phyloP scores from a whole-genome alignment of 2,113 vertebrate species.

The Lynx canadensis region DNA sequence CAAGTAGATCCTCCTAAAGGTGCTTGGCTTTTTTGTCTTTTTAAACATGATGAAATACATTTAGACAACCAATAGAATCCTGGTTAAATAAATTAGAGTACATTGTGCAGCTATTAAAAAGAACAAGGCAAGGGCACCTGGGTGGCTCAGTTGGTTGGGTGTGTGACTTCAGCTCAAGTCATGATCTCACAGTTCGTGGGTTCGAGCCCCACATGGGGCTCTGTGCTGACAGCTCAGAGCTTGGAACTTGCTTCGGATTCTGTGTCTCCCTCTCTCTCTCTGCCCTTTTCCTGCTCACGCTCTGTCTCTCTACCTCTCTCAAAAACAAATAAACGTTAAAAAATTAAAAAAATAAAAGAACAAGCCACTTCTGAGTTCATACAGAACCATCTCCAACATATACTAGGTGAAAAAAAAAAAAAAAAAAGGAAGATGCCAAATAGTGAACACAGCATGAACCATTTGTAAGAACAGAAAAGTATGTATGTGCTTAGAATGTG shows the following conservation, averaged over 20 bases:
- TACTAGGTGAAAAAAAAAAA: neutral
- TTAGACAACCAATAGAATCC: neutral
- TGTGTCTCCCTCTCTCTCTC: too few species aligned
- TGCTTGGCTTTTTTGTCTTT: constrained; percentile 14
- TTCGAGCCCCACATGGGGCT: too few species aligned
- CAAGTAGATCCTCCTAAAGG: constrained; percentile 30
- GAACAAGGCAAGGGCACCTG: neutral
- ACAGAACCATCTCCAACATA: neutral
- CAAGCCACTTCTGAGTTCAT: neutral
- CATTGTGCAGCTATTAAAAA: neutral
- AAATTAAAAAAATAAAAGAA: neutral
- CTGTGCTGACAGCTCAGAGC: too few species aligned
- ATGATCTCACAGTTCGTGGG: too few species aligned
- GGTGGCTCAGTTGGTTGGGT: too few species aligned
- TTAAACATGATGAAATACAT: constrained; percentile 28
- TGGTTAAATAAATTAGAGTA: constrained; percentile 7
- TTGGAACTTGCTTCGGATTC: too few species aligned
- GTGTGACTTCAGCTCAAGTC: too few species aligned
- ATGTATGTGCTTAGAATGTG: neutral
- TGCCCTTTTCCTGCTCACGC: too few species aligned
- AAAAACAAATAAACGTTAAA: too few species aligned
- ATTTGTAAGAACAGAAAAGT: neutral
- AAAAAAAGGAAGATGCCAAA: neutral
- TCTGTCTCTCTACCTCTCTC: too few species aligned
- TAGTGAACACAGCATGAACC: neutral